Base-by-base conservation (phyloP, 1,140 invertebrate genomes). In the Episyrphus balteatus region DNA sequence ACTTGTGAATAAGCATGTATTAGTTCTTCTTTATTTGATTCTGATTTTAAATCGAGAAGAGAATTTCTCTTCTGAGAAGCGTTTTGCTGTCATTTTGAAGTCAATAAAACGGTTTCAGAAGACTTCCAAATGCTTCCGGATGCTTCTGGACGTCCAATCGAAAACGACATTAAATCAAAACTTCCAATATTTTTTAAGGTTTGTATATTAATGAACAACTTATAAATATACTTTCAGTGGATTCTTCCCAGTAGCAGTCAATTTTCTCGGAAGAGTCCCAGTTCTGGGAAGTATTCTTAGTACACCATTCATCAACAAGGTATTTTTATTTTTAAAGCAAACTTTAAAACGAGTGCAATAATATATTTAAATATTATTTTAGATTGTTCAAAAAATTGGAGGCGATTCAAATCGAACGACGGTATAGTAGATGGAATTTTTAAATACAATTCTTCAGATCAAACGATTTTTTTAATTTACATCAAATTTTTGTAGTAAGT, bases 221-320 rank as follows among this genome's bases (percentile, higher is more conserved):
- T 26, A 32, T 10, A 18, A 13, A 44, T 15, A 44, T 14, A 42
- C 34, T 19, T 75, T 52, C 63, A 81, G 84, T 73, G 84, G 89
- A 34, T 93, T 88, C 70, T 76, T 91, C 58, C 90, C 91, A 44
- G 88, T 92, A 42, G 85, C 84, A n/a, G 75, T 92, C 30, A 90
- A 91, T 61, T 93, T 92, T 68, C 70, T 94, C 32, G 75, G 86
- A 54, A 78, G 85, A 62, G 77, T 89, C 42, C 84, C 86, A 47
- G 67, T 88, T 26, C 59, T 89, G 32, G 85, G 85, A 32, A 81
- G 80, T 15, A 51, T 88, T 41, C 70, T 88, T 36, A 86, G 81
- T 64, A 70, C 88, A 59, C 84, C 86, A 42, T 79, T 84, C 37
- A 80, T 88, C 52, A 66, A 57, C 51, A 58, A 62, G 61, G 64